These are phyloP conservation scores for Macrosiphum euphorbiae DNA, from an alignment of 2,888 invertebrate genomes.

Conservation along the genomic window DNA sequence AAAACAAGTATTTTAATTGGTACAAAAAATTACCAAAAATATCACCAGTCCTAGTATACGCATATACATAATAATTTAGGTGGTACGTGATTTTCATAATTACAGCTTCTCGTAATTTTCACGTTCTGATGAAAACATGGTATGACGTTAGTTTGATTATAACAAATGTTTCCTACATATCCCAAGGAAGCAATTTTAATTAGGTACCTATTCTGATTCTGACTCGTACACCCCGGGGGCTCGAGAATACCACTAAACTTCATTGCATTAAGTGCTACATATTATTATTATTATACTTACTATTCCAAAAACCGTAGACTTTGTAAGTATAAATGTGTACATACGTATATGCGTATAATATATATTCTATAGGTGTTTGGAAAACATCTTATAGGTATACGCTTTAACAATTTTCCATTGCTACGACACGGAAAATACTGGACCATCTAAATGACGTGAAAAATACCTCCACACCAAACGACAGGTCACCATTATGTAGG, in stretches of 20 bases:
- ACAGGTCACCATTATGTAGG: background rate
- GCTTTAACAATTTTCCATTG: background rate
- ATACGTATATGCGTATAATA: background rate
- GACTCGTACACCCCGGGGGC: background rate
- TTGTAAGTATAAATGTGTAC: background rate
- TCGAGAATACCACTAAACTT: background rate
- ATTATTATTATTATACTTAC: background rate
- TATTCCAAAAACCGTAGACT: background rate
- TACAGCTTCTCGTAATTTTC: background rate
- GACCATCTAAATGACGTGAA: background rate
- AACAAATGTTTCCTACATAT: background rate
- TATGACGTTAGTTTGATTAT: background rate
- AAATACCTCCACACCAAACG: background rate
- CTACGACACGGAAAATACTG: background rate
- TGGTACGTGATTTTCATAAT: background rate
- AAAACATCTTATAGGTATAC: background rate
- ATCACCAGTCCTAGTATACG: background rate
- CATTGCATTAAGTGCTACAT: background rate
- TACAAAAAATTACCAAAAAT: background rate
- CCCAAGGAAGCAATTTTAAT: background rate
- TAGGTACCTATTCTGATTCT: background rate
- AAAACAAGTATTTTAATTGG: background rate
- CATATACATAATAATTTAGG: background rate
- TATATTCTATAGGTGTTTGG: background rate
- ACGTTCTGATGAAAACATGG: background rate